Base-by-base conservation (phyloP, 1,140 invertebrate species). In the Cyclargus thomasi region DNA sequence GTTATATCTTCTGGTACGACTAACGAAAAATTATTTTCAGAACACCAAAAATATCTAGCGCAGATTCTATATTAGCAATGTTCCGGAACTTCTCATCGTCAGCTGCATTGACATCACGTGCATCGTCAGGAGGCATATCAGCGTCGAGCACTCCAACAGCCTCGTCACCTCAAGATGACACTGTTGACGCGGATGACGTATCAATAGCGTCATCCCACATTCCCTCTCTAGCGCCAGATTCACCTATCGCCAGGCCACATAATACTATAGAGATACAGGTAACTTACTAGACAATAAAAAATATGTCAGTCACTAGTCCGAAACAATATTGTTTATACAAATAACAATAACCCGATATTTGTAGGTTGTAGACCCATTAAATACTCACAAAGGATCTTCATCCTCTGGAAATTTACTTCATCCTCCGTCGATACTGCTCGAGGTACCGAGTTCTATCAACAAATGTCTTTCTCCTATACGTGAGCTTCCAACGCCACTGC, bases 21-120 rank as follows among this genome's bases (percentile, higher is more conserved):
- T 29, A 29, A 29, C 2, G 29, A 7, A 29, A 53, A 65, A 47
- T 47, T 14, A 14, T 67, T 83, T 77, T 59, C 78, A 90, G 90
- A 77, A 82, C 81, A 36, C 85, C 86, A 78, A 92, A 95, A 90
- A 92, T 92, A 73, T 92, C 94, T 5, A 95, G 94, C 74, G 94
- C 95, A 10, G 95, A 95, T 83, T 95, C 95, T 2, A 94, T 95
- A 66, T 82, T 95, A 62, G 94, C 94, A 2, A 95, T 95, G 93
- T 95, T 95, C 75, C 87, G 93, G 29, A 94, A 93, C 76, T 94
- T 94, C 74, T 92, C 93, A 62, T 92, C 92, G 18, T 92, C 92
- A 57, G 90, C 91, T 16, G 90, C 91, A 5, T 90, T 92, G 10
- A 83, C 84, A 18, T 92, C 92, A 53, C 74, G 91, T 57, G 90